Percentiles rank a stretch among this genome's conserved stretches.
Evolutionary conservation across 2,797 vertebrate genomes (phyloP).

Genomic region (Neoniphon sammara): DNA sequence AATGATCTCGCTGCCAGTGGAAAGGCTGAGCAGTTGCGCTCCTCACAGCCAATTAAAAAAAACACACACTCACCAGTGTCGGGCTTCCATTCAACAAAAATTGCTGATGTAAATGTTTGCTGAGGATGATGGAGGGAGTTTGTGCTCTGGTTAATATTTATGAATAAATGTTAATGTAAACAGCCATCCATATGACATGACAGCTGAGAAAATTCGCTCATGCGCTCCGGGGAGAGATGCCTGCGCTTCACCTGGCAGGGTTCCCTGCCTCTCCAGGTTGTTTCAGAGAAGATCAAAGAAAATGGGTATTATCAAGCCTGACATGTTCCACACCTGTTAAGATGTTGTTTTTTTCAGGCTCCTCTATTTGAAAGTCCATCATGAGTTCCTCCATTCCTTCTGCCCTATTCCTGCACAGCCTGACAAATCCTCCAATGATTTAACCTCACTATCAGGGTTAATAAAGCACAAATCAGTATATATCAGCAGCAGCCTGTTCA

Average conservation of each 20-base stretch:
- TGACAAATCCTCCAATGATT: slow-evolving; percentile 48
- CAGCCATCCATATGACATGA: slow-evolving; percentile 31
- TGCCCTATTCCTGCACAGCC: slow-evolving; percentile 26
- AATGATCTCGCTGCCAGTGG: slow-evolving; percentile 34
- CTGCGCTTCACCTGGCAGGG: slow-evolving; percentile 24
- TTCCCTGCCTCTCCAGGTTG: slow-evolving; percentile 33
- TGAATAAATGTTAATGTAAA: slow-evolving; percentile 52
- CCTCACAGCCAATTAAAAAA: slow-evolving; percentile 61
- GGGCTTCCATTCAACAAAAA: slow-evolving; percentile 26
- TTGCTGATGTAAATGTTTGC: slow-evolving; percentile 63
- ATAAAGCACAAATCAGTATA: slow-evolving; percentile 41
- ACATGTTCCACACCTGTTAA: slow-evolving; percentile 66
- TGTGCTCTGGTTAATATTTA: slow-evolving; percentile 46
- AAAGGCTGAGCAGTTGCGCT: slow-evolving; percentile 47
- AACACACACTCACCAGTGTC: slow-evolving; percentile 23
- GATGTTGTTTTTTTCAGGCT: slow-evolving; percentile 29
- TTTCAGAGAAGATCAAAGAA: slow-evolving; percentile 66
- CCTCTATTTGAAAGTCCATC: slow-evolving; percentile 34
- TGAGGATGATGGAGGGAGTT: slow-evolving; percentile 34
- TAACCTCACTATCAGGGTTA: slow-evolving; percentile 29
- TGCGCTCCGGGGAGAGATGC: slow-evolving; percentile 4
- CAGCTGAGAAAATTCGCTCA: slow-evolving; percentile 37
- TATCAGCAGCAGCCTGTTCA: slow-evolving; percentile 35
- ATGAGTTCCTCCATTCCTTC: slow-evolving; percentile 9
- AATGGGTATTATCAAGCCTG: slow-evolving; percentile 53